These are phyloP conservation scores for Polyommatus icarus DNA, from an alignment of 2,888 invertebrate species.

Conservation along the genomic window DNA sequence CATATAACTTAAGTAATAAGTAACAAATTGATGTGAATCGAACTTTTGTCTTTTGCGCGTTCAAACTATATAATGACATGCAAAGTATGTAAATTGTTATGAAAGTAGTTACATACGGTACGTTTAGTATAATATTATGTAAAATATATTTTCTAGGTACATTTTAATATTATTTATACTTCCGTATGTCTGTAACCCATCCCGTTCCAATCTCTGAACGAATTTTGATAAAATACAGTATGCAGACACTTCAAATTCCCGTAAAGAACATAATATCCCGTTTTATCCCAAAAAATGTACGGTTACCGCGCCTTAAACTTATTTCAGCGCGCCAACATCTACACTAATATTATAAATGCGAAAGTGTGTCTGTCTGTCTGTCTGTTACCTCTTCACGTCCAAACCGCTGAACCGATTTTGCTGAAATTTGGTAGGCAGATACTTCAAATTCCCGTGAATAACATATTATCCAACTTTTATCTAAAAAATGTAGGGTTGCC, in stretches of 20 bases:
- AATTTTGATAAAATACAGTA: not conserved
- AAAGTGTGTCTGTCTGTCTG: no score
- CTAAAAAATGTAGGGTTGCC: no score
- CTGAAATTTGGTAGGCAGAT: not conserved
- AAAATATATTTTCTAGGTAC: not conserved
- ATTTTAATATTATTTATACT: not conserved
- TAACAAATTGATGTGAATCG: slow-evolving; percentile 2
- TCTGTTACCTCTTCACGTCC: no score
- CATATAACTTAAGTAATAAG: slow-evolving; percentile 11
- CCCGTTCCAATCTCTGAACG: no score
- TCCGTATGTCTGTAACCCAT: no score
- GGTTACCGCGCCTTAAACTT: not conserved
- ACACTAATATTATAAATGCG: no score
- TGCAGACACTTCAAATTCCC: no score
- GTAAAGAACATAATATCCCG: no score
- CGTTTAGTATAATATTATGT: not conserved
- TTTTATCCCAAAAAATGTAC: not conserved
- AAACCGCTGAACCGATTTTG: no score
- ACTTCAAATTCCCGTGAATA: not conserved
- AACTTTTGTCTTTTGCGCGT: not conserved
- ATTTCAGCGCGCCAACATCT: no score
- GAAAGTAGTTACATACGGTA: not conserved
- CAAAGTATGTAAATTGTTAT: not conserved
- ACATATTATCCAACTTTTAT: not conserved
- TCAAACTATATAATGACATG: not conserved